These are phyloP conservation scores for Meloidogyne floridensis DNA, from an alignment of 1,140 invertebrate genomes.

Conservation along the genomic window DNA sequence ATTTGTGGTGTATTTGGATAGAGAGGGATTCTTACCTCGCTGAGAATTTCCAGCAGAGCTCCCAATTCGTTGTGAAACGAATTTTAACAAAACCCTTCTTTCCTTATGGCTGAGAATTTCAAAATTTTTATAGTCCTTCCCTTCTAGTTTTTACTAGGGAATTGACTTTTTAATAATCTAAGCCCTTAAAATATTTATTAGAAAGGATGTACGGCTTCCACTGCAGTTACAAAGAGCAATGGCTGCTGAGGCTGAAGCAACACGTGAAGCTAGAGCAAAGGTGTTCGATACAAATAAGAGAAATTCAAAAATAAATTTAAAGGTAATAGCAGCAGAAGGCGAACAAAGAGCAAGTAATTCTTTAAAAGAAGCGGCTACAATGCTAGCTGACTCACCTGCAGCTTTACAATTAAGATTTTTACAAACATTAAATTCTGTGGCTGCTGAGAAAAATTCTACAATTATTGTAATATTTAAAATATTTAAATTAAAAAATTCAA, in stretches of 20 bases:
- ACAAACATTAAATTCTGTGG: constrained; percentile 86
- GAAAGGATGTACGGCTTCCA: constrained; percentile 68
- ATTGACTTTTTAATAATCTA: background rate
- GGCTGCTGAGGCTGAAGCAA: constrained; percentile 71
- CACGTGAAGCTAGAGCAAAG: constrained; percentile 64
- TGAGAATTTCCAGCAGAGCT: too few relatives aligned
- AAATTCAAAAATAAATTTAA: constrained; percentile 10
- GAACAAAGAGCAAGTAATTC: constrained; percentile 70
- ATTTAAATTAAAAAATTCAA: background rate
- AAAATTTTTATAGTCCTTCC: too few relatives aligned
- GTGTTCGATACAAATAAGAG: background rate
- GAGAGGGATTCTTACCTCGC: too few relatives aligned
- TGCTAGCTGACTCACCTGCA: constrained; percentile 69
- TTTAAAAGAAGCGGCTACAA: constrained; percentile 69
- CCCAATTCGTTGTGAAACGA: too few relatives aligned
- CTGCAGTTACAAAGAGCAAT: constrained; percentile 70
- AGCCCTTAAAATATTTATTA: constrained; percentile 38
- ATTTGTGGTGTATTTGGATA: too few relatives aligned
- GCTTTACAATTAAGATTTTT: constrained; percentile 73
- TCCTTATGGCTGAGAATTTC: too few relatives aligned
- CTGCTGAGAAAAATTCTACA: constrained; percentile 56
- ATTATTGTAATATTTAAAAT: constrained; percentile 28
- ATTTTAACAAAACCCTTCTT: too few relatives aligned
- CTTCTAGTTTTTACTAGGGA: too few relatives aligned
- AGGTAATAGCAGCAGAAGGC: constrained; percentile 72